Percentiles rank a stretch among this genome's conserved stretches.
Conservation (phyloP, 1,140 invertebrate species). For the Arion vulgaris region DNA sequence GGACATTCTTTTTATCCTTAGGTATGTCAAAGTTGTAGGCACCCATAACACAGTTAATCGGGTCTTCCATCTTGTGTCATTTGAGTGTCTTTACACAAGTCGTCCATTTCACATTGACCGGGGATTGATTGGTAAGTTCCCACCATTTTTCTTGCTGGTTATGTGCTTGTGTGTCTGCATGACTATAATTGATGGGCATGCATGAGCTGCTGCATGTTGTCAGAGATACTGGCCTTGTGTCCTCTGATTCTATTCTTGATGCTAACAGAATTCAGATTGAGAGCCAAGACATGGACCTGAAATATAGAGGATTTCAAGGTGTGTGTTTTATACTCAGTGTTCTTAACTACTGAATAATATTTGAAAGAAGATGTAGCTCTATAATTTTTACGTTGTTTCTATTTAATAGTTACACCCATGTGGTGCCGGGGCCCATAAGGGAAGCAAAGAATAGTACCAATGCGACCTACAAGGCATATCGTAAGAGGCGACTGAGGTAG, state of each 20-base stretch:
- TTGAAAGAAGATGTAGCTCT: too few species aligned
- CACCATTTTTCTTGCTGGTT: neutral
- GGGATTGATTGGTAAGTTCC: conserved; percentile 75
- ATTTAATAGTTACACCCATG: too few species aligned
- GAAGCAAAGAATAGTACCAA: too few species aligned
- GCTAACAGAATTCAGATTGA: conserved; percentile 89
- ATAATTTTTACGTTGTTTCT: too few species aligned
- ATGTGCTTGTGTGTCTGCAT: conserved; percentile 73
- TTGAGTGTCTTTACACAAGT: conserved; percentile 90
- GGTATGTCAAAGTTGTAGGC: conserved; percentile 89
- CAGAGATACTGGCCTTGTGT: conserved; percentile 86
- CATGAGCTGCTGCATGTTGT: conserved; percentile 91
- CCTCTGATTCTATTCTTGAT: conserved; percentile 92
- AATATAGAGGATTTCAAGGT: conserved; percentile 79
- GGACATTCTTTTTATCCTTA: conserved; percentile 45
- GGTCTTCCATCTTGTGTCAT: conserved; percentile 93
- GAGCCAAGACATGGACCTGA: conserved; percentile 83
- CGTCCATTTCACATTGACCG: conserved; percentile 83
- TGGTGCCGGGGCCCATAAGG: too few species aligned
- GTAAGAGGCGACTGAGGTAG: too few species aligned
- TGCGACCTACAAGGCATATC: too few species aligned
- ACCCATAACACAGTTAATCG: conserved; percentile 97
- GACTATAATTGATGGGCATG: conserved; percentile 89
- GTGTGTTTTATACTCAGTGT: conserved; percentile 63
- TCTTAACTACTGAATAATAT: too few species aligned